A percentile compares a stretch with the other conserved stretches of the same genome.
Conservation (phyloP, 2,797 vertebrate genomes). For the Gymnodraco acuticeps region DNA sequence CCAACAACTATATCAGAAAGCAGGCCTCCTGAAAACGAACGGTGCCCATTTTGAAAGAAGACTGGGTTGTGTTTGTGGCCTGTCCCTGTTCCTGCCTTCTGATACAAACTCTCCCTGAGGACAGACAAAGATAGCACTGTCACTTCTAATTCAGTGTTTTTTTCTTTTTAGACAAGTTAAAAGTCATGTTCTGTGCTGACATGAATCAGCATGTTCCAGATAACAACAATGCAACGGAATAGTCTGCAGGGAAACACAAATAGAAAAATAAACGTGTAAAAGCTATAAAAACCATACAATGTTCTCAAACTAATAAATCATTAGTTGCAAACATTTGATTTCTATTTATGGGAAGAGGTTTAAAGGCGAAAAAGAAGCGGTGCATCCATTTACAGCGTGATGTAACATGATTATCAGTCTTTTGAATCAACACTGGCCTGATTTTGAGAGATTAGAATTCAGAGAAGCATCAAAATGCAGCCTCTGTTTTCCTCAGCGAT, state of each 20-base stretch:
- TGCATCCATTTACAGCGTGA: constrained; percentile 51
- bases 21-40: not conserved
- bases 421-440: constrained; percentile 62
- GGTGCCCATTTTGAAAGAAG: not conserved
- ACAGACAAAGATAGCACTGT: constrained; percentile 13
- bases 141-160: constrained; percentile 23
- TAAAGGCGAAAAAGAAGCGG: constrained; percentile 29
- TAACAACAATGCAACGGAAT: not conserved
- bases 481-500: constrained; percentile 17
- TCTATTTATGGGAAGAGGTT: constrained; percentile 24
- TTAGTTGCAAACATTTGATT: constrained; percentile 20
- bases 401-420: constrained; percentile 65
- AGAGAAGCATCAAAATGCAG: constrained; percentile 46
- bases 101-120: constrained; percentile 6
- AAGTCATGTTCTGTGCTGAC: constrained; percentile 9
- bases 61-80: not conserved
- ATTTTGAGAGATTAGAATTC: constrained; percentile 60
- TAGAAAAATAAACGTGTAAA: not conserved
- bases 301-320: constrained; percentile 12
- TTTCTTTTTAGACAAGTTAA: constrained; percentile 6
- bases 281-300: not conserved
- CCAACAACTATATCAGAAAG: not conserved
- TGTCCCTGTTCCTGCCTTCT: constrained; percentile 11
- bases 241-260: not conserved
- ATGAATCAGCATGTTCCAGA: constrained; percentile 25